Evolutionary conservation across 2,888 invertebrate genomes (phyloP), one percentile per base, ranked within the genome.

Genomic region (Magallana nippona): DNA sequence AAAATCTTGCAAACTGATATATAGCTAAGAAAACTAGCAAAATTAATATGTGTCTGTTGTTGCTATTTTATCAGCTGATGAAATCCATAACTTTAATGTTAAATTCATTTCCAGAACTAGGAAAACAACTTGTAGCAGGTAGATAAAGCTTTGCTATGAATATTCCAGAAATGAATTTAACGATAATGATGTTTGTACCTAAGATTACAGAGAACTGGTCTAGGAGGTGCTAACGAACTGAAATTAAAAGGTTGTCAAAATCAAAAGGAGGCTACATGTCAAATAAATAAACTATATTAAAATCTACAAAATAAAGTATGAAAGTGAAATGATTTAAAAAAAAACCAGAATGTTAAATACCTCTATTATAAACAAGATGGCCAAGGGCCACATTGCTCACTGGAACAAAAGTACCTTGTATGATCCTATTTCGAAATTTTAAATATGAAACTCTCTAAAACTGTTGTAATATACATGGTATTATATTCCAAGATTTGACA

Each of bases 201-300:
- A 79, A 27, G 27, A 57, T 79, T 79, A 56, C 17, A 57, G 1
- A 57, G 57, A 57, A 57, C 57, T 57, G 79, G 57, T 13, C 79
- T 55, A 15, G 79, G 57, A 8, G 19, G 79, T 11, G 57, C 19
- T 27, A 79, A 57, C 22, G 27, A 22, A 57, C 79, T 79, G 57
- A 79, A 71, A 71, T 71, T 27, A 27, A 71, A 71, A 22, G 71
- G 19, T 22, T 1, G 13, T 27, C 13, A 71, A 71, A 71, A 27
- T 32, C 22, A 63, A 71, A 32, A 17, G 17, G 19, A 77, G 77
- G 22, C n/a, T 22, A 22, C 15, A 77, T 44, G 44, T 44, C 32
- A 77, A 11, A 44, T n/a, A 27, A 17, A 77, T 13, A 77, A 10
- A 10, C 10, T 15, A 1, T 32, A 27, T 11, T 11, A 77, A 8